phyloP scores from a whole-genome alignment of 1,140 invertebrate species.

The Ceratina japonica region DNA sequence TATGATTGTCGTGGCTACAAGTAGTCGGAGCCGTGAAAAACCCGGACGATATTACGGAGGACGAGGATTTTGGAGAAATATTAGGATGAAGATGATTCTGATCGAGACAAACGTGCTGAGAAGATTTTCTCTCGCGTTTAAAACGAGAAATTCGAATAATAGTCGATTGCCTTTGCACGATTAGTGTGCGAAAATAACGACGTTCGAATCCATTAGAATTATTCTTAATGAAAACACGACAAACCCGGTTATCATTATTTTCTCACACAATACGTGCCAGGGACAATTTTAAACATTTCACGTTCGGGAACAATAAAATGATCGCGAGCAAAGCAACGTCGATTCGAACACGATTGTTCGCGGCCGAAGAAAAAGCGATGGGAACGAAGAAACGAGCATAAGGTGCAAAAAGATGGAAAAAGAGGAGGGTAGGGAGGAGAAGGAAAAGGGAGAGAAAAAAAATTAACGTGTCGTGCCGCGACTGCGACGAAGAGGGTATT shows the following conservation, averaged over 20 bases:
- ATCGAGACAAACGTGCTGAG: too few relatives aligned
- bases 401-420: not conserved
- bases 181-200: too few relatives aligned
- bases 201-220: too few relatives aligned
- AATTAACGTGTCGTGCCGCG: constrained; percentile 37
- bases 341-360: constrained; percentile 47
- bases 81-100: not conserved
- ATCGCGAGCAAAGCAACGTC: not conserved
- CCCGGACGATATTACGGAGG: not conserved
- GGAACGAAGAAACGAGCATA: not conserved
- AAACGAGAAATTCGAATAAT: too few relatives aligned
- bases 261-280: too few relatives aligned
- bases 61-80: not conserved
- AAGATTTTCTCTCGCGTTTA: too few relatives aligned
- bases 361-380: constrained; percentile 35
- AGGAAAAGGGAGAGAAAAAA: constrained; percentile 29
- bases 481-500: constrained; percentile 47
- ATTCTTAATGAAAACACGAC: too few relatives aligned
- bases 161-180: too few relatives aligned
- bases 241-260: too few relatives aligned
- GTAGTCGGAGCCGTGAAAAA: not conserved
- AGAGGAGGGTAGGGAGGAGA: not conserved
- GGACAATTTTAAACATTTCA: not conserved
- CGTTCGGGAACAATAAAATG: not conserved
- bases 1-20: constrained; percentile 39